Evolutionary conservation across 2,797 vertebrate species (phyloP).

Genomic region (Trematomus bernacchii): DNA sequence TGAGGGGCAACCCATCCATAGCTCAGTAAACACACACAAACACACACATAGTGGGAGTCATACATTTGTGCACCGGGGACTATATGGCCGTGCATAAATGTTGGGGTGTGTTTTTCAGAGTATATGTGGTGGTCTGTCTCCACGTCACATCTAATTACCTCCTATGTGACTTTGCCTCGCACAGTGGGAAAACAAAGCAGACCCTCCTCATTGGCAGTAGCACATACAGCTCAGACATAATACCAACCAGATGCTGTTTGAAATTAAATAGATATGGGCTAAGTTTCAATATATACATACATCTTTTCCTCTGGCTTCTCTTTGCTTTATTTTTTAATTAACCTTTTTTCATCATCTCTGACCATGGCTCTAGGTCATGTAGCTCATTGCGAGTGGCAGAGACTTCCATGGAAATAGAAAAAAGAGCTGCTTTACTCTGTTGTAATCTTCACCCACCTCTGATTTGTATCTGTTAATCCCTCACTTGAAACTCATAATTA

Average conservation of each 20-base stretch:
- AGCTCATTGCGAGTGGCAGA: constrained; percentile 55
- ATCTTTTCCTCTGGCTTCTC: constrained; percentile 22
- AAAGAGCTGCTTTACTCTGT: constrained; percentile 45
- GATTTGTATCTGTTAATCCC: constrained; percentile 81
- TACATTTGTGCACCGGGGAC: constrained; percentile 70
- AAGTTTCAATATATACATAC: constrained; percentile 27
- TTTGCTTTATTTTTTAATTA: constrained; percentile 46
- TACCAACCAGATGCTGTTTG: constrained; percentile 32
- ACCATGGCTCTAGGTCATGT: constrained; percentile 36
- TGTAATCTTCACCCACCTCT: constrained; percentile 74
- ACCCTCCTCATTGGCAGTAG: constrained; percentile 58
- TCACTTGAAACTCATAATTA: constrained; percentile 82
- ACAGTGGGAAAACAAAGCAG: constrained; percentile 64
- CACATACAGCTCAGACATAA: constrained; percentile 41
- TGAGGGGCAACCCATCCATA: constrained; percentile 74
- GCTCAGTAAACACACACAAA: constrained; percentile 75
- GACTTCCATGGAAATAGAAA: constrained; percentile 51
- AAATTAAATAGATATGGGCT: constrained; percentile 31
- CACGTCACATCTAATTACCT: constrained; percentile 81
- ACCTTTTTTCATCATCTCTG: constrained; percentile 30
- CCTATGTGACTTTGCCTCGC: constrained; percentile 77
- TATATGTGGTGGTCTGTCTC: constrained; percentile 65
- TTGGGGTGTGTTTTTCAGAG: constrained; percentile 50
- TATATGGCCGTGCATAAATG: constrained; percentile 68
- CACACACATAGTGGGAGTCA: constrained; percentile 62